Base-by-base conservation (phyloP, 2,888 invertebrate genomes). In the Mycalesis mineus region DNA sequence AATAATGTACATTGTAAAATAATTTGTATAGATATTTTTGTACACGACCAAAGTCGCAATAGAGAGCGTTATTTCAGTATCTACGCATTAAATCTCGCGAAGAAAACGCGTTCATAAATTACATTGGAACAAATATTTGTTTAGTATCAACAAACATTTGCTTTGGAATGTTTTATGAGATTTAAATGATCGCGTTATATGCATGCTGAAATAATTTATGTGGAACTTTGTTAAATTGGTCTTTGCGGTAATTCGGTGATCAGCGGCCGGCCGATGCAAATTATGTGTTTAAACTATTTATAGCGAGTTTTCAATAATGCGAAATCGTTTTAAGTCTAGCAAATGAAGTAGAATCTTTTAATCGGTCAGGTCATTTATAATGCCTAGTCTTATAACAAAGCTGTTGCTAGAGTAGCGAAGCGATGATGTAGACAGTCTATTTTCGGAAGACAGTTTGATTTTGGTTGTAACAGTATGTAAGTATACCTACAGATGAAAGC, bases 61-160 rank as follows among this genome's bases (percentile, higher is more conserved):
- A 8, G 9, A 47, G 9, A 31, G 7, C 44, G 13, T 29, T 13
- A 7, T 48, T 54, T 40, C 41, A 45, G 31, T 7, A 22, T 17
- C 47, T 48, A 51, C 17, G 40, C 59, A 37, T 48, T 33, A 36
- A 55, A 59, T 51, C 37, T 11, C 41, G n/a, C 47, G 28, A 48
- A 57, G 42, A 49, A 50, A 51, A 31, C 15, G 50, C 48, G 13
- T 22, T 33, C 15, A 11, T 57, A 37, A 57, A 53, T 57, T 57
- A 41, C 33, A 44, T 53, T 53, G 37, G 39, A 53, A 53, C 52
- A 53, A 60, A 57, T 57, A 60, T 60, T 57, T 53, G 33, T 49
- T 31, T 57, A 53, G 33, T 48, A 17, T 22, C 15, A 13, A 53
- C 53, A 57, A 57, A 57, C 52, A 45, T 41, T 36, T 37, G 28